These are phyloP conservation scores for Trichacis sp. DNA, from an alignment of 2,888 invertebrate genomes.

Conservation along the genomic window DNA sequence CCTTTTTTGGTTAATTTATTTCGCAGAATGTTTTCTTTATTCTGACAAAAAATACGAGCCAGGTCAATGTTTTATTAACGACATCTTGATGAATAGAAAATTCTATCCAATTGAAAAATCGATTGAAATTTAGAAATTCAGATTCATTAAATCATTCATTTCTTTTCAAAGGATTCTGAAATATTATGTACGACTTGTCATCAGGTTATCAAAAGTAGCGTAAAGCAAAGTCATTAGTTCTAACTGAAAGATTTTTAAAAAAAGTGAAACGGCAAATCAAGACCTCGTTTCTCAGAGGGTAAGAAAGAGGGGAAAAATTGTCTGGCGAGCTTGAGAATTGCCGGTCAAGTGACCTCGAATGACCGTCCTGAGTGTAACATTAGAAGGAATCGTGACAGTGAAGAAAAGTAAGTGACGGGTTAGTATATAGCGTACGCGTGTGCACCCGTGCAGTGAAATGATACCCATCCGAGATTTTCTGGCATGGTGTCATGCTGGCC, in stretches of 20 bases:
- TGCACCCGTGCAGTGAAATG: slow-evolving; percentile 22
- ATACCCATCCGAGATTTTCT: slow-evolving; percentile 32
- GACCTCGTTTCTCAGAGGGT: background rate
- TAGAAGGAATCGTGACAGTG: background rate
- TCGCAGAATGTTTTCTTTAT: too few relatives aligned
- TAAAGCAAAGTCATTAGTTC: too few relatives aligned
- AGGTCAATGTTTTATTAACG: too few relatives aligned
- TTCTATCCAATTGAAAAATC: too few relatives aligned
- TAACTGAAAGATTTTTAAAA: too few relatives aligned
- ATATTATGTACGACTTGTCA: too few relatives aligned
- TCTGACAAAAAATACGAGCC: too few relatives aligned
- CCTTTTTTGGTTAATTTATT: background rate
- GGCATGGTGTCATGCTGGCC: slow-evolving; percentile 37
- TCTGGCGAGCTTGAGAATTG: background rate
- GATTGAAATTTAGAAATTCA: too few relatives aligned
- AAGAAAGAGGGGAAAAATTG: background rate
- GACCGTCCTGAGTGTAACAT: background rate
- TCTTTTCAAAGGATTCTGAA: too few relatives aligned
- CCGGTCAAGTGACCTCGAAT: background rate
- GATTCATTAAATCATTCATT: too few relatives aligned
- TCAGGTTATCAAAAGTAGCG: too few relatives aligned
- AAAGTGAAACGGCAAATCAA: background rate
- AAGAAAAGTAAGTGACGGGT: slow-evolving; percentile 12
- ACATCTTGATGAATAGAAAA: too few relatives aligned
- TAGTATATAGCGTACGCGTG: slow-evolving; percentile 10